Base-by-base conservation (phyloP, 2,888 invertebrate genomes). In the Ophonus ardosiacus region DNA sequence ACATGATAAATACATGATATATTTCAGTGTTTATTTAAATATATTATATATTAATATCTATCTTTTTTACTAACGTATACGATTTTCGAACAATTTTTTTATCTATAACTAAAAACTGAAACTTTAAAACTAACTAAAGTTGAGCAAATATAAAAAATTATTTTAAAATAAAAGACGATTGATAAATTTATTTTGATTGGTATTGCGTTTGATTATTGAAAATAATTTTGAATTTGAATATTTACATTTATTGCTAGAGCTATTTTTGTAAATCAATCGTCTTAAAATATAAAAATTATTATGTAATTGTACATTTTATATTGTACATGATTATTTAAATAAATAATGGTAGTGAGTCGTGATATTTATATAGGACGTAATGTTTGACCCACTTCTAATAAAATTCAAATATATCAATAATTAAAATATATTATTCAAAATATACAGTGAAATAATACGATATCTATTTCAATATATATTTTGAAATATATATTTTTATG, bases 361-460 rank as follows among this genome's bases (percentile, higher is more conserved):
- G 10, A 83, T 76, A 43, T 80, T 51, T 17, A 81, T 13, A 83
- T 81, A 51, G 17, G 21, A 43, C 51, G 40, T 18, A 51, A 83
- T 38, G 17, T 79, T 31, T 31, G 31, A 31, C 31, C 5, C 31
- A 31, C 31, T 31, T 31, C 31, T 31, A 5, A 31, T 31, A 31
- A 24, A 31, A 31, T 31, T 51, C 43, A 51, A 51, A 51, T 51
- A 51, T 51, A 51, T 51, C 4, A 51, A 51, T 51, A 51, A 31
- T 31, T 6, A 31, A 31, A 31, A 31, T 31, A 51, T 51, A 51
- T 10, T 51, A 51, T 51, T 51, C 10, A 13, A 51, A 51, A 51
- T 13, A 8, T 8, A 13, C 13, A 10, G 13, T 51, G 13, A 51
- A 51, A 2, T 13, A 10, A 13, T 6, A 10, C 43, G 13, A 13